Evolutionary conservation across 2,888 invertebrate species (phyloP).

Genomic region (Trypoxylon attenuatum): DNA sequence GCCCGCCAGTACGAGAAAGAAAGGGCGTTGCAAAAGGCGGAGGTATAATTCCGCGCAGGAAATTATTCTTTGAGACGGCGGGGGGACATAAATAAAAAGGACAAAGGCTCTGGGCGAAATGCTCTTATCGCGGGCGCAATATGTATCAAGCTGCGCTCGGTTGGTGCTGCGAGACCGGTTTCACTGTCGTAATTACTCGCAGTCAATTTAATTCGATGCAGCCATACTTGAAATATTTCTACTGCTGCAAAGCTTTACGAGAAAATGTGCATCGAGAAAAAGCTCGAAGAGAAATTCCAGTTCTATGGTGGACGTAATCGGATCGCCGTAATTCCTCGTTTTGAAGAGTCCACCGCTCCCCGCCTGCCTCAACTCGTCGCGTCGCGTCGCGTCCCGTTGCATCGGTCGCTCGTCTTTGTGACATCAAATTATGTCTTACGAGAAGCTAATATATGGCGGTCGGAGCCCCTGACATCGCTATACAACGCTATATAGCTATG

Average conservation of each 20-base stretch:
- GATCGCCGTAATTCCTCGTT: constrained; percentile 34
- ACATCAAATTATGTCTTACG: constrained; percentile 4
- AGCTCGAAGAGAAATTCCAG: constrained; percentile 19
- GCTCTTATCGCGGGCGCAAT: constrained; percentile 47
- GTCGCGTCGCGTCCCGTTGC: background rate
- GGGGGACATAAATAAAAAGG: constrained; percentile 37
- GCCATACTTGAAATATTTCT: constrained; percentile 44
- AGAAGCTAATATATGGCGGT: background rate
- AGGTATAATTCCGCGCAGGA: constrained; percentile 41
- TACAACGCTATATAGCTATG: too few relatives aligned
- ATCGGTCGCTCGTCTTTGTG: background rate
- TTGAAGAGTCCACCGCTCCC: constrained; percentile 2
- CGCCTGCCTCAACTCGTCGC: background rate
- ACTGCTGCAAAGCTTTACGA: constrained; percentile 14
- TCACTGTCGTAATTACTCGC: constrained; percentile 40
- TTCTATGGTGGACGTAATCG: constrained; percentile 32
- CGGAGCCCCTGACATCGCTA: background rate
- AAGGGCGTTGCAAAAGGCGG: constrained; percentile 13
- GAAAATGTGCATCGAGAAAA: constrained; percentile 22
- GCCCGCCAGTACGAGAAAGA: constrained; percentile 7
- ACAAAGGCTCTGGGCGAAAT: constrained; percentile 33
- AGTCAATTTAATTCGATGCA: constrained; percentile 48
- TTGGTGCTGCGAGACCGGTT: background rate
- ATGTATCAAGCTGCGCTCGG: constrained; percentile 11
- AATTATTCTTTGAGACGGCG: constrained; percentile 42